Conservation (phyloP, 1,140 invertebrate genomes). For the Pseudomyrmex concolor region DNA sequence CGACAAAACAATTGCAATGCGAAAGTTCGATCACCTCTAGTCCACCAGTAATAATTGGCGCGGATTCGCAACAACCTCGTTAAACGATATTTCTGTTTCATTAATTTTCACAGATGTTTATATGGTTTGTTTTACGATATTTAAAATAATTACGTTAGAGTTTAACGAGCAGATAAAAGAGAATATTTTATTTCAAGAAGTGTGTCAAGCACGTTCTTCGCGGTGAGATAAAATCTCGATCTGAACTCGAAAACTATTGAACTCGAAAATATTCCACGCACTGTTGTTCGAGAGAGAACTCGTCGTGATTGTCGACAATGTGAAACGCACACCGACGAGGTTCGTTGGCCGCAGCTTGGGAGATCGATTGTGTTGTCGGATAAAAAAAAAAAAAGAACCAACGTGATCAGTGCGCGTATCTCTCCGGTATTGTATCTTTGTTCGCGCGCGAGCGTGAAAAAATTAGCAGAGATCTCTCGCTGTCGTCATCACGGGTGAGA, state of each 20-base stretch:
- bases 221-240: not conserved
- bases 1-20: not conserved
- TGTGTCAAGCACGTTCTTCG: constrained; percentile 70
- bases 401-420: constrained; percentile 63
- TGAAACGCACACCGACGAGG: constrained; percentile 60
- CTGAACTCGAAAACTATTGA: constrained; percentile 54
- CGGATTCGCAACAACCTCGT: not conserved
- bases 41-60: not conserved
- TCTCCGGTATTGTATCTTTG: constrained; percentile 28
- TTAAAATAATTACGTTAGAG: too few species aligned
- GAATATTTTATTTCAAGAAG: too few species aligned
- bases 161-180: too few species aligned
- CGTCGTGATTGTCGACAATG: constrained; percentile 58
- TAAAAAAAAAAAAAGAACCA: constrained; percentile 44
- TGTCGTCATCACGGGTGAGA: constrained; percentile 56
- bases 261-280: constrained; percentile 76
- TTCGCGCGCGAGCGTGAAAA: constrained; percentile 15
- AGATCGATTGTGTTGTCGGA: constrained; percentile 63
- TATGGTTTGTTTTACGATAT: too few species aligned
- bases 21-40: not conserved
- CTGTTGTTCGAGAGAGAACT: constrained; percentile 48
- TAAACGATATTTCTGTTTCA: not conserved
- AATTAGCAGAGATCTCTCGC: constrained; percentile 40
- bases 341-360: constrained; percentile 57
- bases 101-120: not conserved